Evolutionary conservation across 2,888 invertebrate species (phyloP), one percentile per base, ranked within the genome.

Genomic region (Acronicta leporina): DNA sequence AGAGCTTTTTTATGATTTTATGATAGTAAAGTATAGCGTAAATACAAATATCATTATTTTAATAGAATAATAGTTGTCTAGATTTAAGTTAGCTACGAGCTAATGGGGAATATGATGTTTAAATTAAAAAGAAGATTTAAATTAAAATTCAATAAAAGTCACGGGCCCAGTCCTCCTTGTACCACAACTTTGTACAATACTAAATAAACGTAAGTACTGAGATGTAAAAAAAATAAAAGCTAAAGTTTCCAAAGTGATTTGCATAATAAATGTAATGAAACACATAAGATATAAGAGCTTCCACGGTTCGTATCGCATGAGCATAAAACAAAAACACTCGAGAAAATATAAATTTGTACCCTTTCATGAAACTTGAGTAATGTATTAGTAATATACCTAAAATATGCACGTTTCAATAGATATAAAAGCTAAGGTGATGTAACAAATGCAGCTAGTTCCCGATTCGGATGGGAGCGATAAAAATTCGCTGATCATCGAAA

Each of bases 401-500:
- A 45, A 51, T 63, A 57, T 75, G 56, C 46, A 52, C 47, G 49
- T 58, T 63, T 63, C 57, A 54, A 48, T 59, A 61, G 56, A 62
- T 54, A 59, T 59, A 63, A 63, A 66, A 58, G 56, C 57, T 67
- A 52, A 70, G 62, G 51, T 77, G 68, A 70, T 60, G 62, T 75
- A 72, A 75, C 76, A 73, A 75, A 73, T 77, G 70, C 73, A 73
- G 41, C 56, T 66, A 73, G 68, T 73, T 78, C 78, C 73, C 75
- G 70, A 77, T 80, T 81, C 68, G 79, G 71, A 82, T 80, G 60
- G 74, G 61, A 75, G 64, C 80, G 80, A 85, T 87, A 87, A 85
- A 88, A 89, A 85, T 79, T 80, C 82, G 82, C 85, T 86, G 85
- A 86, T 87, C 83, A 85, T 82, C 63, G 77, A 70, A 68, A 74